These are phyloP conservation scores for Gasteruption jaculator DNA, from an alignment of 2,888 invertebrate genomes.

Conservation along the genomic window DNA sequence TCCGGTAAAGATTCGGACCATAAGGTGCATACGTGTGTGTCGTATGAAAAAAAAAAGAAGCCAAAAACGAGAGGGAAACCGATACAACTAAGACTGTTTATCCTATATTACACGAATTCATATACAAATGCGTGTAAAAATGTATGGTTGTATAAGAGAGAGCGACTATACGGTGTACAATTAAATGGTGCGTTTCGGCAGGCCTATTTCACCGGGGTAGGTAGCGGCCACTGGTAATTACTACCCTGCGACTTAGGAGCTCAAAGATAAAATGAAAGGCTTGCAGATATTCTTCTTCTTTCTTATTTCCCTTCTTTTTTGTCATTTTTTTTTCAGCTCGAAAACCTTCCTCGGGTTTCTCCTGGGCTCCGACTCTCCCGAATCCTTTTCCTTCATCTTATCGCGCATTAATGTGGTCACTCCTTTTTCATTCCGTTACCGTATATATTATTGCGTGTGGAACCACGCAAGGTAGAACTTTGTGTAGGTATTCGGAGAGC, in stretches of 20 bases:
- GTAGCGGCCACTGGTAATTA: slow-evolving; percentile 53
- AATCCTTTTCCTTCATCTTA: no score
- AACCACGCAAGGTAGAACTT: no score
- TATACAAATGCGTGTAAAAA: background rate
- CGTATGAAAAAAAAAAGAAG: slow-evolving; percentile 11
- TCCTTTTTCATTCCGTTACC: no score
- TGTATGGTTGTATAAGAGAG: slow-evolving; percentile 3
- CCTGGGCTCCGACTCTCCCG: no score
- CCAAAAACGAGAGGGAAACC: slow-evolving; percentile 5
- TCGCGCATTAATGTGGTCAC: no score
- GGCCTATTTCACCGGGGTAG: slow-evolving; percentile 49
- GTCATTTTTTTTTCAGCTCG: no score
- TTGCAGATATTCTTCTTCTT: no score
- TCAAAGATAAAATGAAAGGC: slow-evolving; percentile 38
- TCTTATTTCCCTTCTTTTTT: no score
- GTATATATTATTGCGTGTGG: no score
- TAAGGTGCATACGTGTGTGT: slow-evolving; percentile 19
- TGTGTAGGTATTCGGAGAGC: no score
- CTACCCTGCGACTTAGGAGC: slow-evolving; percentile 45
- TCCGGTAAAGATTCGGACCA: slow-evolving; percentile 27
- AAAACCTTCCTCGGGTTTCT: no score
- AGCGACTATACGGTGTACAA: slow-evolving; percentile 36
- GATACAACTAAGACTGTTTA: background rate
- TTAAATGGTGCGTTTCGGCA: slow-evolving; percentile 50
- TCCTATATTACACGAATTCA: background rate